Percentiles rank a stretch among this genome's conserved stretches.
phyloP scores from a whole-genome alignment of 35 echinoderm and acorn worm genomes.

The Heliocidaris erythrogramma region DNA sequence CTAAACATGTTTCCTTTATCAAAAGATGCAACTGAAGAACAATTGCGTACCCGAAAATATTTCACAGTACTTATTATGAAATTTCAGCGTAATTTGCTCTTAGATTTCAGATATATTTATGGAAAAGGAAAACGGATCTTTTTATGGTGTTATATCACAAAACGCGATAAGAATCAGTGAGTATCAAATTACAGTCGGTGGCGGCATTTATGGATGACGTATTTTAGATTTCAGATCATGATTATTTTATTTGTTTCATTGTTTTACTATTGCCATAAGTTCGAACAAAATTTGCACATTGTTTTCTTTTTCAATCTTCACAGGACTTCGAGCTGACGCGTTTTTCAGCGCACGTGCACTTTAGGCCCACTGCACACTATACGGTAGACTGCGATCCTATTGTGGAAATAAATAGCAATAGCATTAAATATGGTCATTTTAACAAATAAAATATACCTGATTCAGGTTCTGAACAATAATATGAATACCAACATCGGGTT shows the following conservation, averaged over 20 bases:
- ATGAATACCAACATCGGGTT: too few relatives aligned
- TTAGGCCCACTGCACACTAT: too few relatives aligned
- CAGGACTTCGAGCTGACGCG: not conserved
- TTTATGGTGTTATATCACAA: not conserved
- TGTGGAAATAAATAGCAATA: too few relatives aligned
- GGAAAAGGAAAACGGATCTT: not conserved
- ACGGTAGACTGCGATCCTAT: too few relatives aligned
- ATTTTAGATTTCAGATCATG: not conserved
- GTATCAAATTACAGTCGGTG: not conserved
- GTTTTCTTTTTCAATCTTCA: not conserved
- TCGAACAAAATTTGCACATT: not conserved
- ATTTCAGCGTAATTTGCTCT: not conserved
- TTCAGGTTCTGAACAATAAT: too few relatives aligned
- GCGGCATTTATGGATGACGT: not conserved
- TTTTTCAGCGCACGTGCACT: not conserved
- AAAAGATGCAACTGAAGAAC: not conserved
- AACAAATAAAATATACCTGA: too few relatives aligned
- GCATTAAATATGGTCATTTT: too few relatives aligned
- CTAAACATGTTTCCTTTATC: not conserved
- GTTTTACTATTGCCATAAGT: not conserved
- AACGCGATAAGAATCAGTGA: not conserved
- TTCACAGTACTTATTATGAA: not conserved
- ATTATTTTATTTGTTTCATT: not conserved
- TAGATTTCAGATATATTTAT: not conserved
- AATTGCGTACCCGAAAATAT: not conserved